phyloP scores from a whole-genome alignment of 2,888 invertebrate species.

The Unio pictorum region DNA sequence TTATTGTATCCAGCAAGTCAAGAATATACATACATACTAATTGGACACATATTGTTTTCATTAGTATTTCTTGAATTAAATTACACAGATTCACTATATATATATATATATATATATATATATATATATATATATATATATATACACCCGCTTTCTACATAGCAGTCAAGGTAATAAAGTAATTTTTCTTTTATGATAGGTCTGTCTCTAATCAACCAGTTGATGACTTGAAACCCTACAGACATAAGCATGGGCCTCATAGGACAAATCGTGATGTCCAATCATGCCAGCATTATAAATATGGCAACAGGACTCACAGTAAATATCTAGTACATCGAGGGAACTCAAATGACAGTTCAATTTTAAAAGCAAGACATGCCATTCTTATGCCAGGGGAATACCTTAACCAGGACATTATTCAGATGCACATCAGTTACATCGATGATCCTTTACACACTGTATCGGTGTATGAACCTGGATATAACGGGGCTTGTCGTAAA shows the following conservation, averaged over 20 bases:
- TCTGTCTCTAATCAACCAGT: not conserved
- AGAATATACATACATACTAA: too few species aligned
- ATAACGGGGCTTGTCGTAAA: conserved; percentile 57
- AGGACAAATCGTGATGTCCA: conserved; percentile 46
- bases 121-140: too few species aligned
- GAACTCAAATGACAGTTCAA: too few species aligned
- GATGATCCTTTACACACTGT: conserved; percentile 63
- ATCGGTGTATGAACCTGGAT: conserved; percentile 67
- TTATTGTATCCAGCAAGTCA: too few species aligned
- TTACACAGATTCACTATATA: too few species aligned
- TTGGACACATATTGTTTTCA: too few species aligned
- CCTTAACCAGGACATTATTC: conserved; percentile 25
- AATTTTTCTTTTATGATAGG: too few species aligned
- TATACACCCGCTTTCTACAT: too few species aligned
- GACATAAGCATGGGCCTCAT: conserved; percentile 46
- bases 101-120: too few species aligned
- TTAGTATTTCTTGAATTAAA: too few species aligned
- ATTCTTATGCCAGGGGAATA: conserved; percentile 25
- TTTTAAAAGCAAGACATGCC: too few species aligned
- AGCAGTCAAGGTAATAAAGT: too few species aligned
- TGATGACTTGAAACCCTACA: conserved; percentile 15
- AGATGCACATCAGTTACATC: conserved; percentile 49
- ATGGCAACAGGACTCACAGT: conserved; percentile 57
- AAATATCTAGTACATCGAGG: conserved; percentile 21
- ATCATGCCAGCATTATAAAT: conserved; percentile 58